These are phyloP conservation scores for Cephalopholis sonnerati DNA, from an alignment of 2,113 vertebrate genomes.

Conservation along the genomic window DNA sequence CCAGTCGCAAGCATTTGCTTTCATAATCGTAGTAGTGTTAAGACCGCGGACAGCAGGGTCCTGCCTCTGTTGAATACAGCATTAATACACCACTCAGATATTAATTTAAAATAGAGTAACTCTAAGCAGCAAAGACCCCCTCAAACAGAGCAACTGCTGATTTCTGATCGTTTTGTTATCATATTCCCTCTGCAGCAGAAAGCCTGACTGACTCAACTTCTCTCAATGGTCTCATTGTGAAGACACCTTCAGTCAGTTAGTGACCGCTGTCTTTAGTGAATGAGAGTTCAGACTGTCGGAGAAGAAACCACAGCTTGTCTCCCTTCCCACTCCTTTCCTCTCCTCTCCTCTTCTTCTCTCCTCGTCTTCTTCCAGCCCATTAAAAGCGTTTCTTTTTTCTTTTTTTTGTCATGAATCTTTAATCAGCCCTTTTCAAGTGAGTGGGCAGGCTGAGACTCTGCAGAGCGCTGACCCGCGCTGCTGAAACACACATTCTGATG, in stretches of 20 bases:
- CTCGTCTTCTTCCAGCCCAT: slow-evolving; percentile 49
- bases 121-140: slow-evolving; percentile 16
- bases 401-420: slow-evolving; percentile 74
- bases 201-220: slow-evolving; percentile 41
- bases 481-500: slow-evolving; percentile 70
- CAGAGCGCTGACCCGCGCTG: slow-evolving; percentile 64
- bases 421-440: slow-evolving; percentile 66
- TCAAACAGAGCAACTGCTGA: slow-evolving; percentile 9
- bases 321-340: slow-evolving; percentile 18
- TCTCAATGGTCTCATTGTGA: slow-evolving; percentile 46
- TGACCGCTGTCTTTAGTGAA: slow-evolving; percentile 51
- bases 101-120: slow-evolving; percentile 25
- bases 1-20: slow-evolving; percentile 23
- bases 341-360: slow-evolving; percentile 18
- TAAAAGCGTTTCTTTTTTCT: slow-evolving; percentile 23
- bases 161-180: slow-evolving; percentile 8
- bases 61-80: slow-evolving; percentile 32
- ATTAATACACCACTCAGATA: slow-evolving; percentile 17
- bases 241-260: slow-evolving; percentile 49
- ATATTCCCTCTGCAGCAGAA: slow-evolving; percentile 23
- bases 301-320: slow-evolving; percentile 54
- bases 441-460: slow-evolving; percentile 53
- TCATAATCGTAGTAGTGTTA: slow-evolving; percentile 29
- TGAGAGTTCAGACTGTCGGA: slow-evolving; percentile 26
- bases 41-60: slow-evolving; percentile 39